Evolutionary conservation across 1,140 invertebrate genomes (phyloP).

Genomic region (Wiebesia pumilae): DNA sequence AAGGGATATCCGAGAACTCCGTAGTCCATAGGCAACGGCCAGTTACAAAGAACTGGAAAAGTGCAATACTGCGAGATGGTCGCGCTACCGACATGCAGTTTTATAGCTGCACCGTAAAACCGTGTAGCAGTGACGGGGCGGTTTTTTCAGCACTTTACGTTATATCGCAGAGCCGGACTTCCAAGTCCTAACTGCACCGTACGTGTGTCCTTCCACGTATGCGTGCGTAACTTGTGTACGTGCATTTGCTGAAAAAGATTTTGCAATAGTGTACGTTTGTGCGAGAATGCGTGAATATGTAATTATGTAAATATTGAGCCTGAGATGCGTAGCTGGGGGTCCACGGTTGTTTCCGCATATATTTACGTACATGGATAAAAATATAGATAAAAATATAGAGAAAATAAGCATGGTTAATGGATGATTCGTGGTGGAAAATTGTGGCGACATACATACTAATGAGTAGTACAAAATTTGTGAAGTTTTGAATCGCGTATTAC

Average conservation of each 20-base stretch:
- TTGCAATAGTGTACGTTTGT: neutral
- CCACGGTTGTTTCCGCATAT: neutral
- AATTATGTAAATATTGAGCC: neutral
- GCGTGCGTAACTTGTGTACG: neutral
- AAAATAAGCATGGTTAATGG: neutral
- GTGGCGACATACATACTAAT: neutral
- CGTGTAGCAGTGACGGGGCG: constrained; percentile 11
- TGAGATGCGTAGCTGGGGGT: too few relatives aligned
- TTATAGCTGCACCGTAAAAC: constrained; percentile 55
- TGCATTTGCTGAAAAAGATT: too few relatives aligned
- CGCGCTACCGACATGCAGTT: constrained; percentile 34
- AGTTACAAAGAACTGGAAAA: constrained; percentile 29
- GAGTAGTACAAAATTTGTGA: neutral
- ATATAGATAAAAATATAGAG: neutral
- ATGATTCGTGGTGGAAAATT: neutral
- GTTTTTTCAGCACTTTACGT: constrained; percentile 11
- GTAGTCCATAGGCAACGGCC: constrained; percentile 3
- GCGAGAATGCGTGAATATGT: neutral
- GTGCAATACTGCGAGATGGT: constrained; percentile 46
- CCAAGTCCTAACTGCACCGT: neutral
- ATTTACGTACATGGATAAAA: neutral
- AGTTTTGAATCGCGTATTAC: too few relatives aligned
- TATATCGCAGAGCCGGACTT: neutral
- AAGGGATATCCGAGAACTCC: neutral
- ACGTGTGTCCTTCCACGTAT: neutral